Evolutionary conservation across 2,888 invertebrate genomes (phyloP).

Genomic region (Diarsia mendica): DNA sequence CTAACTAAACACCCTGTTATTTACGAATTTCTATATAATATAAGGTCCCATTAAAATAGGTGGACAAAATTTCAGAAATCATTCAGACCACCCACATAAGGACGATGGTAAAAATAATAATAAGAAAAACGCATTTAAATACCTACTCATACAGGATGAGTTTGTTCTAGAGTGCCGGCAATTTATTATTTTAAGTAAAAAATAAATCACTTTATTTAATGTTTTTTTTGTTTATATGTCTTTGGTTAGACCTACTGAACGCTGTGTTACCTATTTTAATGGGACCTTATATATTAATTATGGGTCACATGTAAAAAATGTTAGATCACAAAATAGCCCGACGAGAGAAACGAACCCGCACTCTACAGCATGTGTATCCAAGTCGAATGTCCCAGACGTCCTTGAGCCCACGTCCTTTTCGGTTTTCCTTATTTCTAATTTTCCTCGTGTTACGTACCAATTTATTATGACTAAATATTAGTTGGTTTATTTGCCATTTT

Average conservation of each 20-base stretch:
- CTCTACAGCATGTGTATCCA: not conserved
- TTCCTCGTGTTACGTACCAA: slow-evolving; percentile 19
- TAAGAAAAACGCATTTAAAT: too few relatives aligned
- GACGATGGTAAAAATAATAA: too few relatives aligned
- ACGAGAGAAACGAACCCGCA: not conserved
- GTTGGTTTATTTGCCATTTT: not conserved
- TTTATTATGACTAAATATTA: not conserved
- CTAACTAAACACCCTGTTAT: not conserved
- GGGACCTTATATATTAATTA: not conserved
- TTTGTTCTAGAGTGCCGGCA: too few relatives aligned
- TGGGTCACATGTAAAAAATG: not conserved
- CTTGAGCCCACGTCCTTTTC: not conserved
- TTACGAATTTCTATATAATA: not conserved
- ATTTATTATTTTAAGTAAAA: too few relatives aligned
- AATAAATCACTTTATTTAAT: too few relatives aligned
- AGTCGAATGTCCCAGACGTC: not conserved
- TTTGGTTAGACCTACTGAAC: too few relatives aligned
- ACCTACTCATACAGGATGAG: too few relatives aligned
- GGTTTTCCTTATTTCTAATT: slow-evolving; percentile 31
- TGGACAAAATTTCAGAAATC: too few relatives aligned
- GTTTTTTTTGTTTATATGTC: too few relatives aligned
- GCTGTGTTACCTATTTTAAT: too few relatives aligned
- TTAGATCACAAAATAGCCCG: not conserved
- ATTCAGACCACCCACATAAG: too few relatives aligned
- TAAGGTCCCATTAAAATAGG: too few relatives aligned